Conservation (phyloP, 2,113 vertebrate genomes). For the Marmota monax region DNA sequence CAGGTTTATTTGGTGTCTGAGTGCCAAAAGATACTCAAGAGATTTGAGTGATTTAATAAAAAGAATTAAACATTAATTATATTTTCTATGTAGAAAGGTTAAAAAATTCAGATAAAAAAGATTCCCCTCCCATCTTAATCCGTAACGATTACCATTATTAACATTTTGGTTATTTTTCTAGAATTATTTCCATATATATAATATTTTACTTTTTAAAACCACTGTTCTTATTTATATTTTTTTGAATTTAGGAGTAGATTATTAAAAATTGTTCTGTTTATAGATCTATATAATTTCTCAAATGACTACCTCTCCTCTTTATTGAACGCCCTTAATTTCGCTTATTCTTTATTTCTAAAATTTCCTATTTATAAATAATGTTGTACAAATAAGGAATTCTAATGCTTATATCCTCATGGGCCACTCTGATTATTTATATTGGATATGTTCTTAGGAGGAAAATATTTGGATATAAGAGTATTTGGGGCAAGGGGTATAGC, state of each 20-base stretch:
- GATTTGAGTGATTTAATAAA: conserved; percentile 44
- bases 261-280: conserved; percentile 37
- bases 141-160: background rate
- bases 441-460: background rate
- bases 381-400: conserved; percentile 13
- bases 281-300: conserved; percentile 4
- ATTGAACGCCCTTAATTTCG: background rate
- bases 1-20: background rate
- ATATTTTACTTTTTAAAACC: conserved; percentile 11
- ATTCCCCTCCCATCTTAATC: background rate
- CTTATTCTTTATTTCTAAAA: background rate
- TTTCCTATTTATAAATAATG: background rate
- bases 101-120: conserved; percentile 5
- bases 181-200: background rate
- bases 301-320: background rate
- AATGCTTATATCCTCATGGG: background rate
- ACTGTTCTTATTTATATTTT: background rate
- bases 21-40: conserved; percentile 35
- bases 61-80: background rate
- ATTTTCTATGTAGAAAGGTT: background rate
- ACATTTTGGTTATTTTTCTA: background rate
- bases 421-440: conserved; percentile 21
- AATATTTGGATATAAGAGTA: background rate
- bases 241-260: background rate
- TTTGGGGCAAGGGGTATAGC: background rate